Evolutionary conservation across 1,140 invertebrate species (phyloP).

Genomic region (Drosophila serrata): DNA sequence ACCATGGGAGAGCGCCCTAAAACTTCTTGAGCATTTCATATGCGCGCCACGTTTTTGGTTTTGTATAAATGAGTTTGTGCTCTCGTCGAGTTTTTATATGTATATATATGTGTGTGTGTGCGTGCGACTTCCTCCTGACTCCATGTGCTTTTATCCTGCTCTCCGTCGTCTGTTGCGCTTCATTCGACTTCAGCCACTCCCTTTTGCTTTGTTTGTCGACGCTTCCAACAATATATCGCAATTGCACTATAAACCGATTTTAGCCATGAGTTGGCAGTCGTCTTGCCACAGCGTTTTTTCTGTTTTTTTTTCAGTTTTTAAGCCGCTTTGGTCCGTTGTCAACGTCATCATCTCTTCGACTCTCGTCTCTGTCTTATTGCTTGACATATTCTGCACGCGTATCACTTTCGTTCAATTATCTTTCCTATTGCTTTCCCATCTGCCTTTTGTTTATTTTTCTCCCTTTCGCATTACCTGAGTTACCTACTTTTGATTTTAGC

Average conservation of each 20-base stretch:
- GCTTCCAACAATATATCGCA: background rate
- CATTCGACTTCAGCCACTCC: slow-evolving; percentile 60
- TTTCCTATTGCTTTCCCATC: slow-evolving; percentile 29
- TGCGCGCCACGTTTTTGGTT: slow-evolving; percentile 72
- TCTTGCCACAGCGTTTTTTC: slow-evolving; percentile 13
- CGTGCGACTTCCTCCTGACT: slow-evolving; percentile 75
- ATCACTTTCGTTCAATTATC: slow-evolving; percentile 73
- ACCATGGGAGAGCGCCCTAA: slow-evolving; percentile 51
- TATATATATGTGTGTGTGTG: slow-evolving; percentile 26
- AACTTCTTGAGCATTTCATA: slow-evolving; percentile 56
- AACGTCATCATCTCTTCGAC: slow-evolving; percentile 43
- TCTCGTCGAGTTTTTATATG: background rate
- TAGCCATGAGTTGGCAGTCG: slow-evolving; percentile 10
- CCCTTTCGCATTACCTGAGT: slow-evolving; percentile 29
- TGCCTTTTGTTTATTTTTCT: slow-evolving; percentile 28
- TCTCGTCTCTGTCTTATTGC: slow-evolving; percentile 15
- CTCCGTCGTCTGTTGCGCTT: slow-evolving; percentile 51
- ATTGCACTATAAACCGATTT: slow-evolving; percentile 35
- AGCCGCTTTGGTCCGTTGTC: slow-evolving; percentile 17
- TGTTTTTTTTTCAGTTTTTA: slow-evolving; percentile 8
- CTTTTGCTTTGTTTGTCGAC: slow-evolving; percentile 49
- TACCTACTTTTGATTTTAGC: slow-evolving; percentile 46
- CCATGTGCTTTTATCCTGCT: slow-evolving; percentile 63
- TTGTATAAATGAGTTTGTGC: slow-evolving; percentile 9
- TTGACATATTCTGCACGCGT: slow-evolving; percentile 48